Evolutionary conservation across 2,113 vertebrate species (phyloP).

Genomic region (Saiga tatarica): DNA sequence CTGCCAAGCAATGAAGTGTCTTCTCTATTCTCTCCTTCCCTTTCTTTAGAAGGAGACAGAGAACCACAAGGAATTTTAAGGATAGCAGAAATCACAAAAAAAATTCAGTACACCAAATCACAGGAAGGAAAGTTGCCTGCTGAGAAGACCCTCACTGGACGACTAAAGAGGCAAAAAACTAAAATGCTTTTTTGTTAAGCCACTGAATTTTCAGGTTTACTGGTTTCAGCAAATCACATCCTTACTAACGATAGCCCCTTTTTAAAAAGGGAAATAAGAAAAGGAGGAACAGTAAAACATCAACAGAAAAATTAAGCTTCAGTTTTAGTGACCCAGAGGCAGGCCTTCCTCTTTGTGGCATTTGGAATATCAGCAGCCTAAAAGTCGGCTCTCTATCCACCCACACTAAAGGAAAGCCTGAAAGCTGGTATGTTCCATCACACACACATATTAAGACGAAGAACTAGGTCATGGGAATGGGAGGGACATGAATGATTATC

Average conservation of each 20-base stretch:
- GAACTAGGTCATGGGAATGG: not conserved
- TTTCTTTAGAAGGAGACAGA: not conserved
- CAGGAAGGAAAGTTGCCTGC: not conserved
- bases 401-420: not conserved
- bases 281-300: not conserved
- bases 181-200: not conserved
- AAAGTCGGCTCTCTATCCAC: not conserved
- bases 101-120: not conserved
- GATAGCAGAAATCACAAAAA: not conserved
- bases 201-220: conserved; percentile 1
- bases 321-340: not conserved
- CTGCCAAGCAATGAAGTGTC: not conserved
- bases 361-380: not conserved
- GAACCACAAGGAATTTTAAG: not conserved
- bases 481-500: not conserved
- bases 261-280: not conserved
- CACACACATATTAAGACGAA: not conserved
- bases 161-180: not conserved
- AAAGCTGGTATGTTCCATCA: not conserved
- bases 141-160: not conserved
- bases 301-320: not conserved
- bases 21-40: not conserved
- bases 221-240: not conserved
- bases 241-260: not conserved
- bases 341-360: not conserved